phyloP scores from a whole-genome alignment of 2,888 invertebrate species.

The Sycophila texana region DNA sequence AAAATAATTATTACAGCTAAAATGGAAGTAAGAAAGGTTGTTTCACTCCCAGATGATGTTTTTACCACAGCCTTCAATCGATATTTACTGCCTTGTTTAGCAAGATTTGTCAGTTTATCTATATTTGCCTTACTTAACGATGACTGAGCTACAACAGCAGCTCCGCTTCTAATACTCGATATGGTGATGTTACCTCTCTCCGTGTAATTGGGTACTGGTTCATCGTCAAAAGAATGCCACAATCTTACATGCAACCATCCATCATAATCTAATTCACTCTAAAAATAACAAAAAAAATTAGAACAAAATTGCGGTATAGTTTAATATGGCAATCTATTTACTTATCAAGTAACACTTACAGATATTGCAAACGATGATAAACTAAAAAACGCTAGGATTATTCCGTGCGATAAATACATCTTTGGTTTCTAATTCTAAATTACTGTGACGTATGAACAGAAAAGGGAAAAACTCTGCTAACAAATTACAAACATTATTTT shows the following conservation, averaged over 20 bases:
- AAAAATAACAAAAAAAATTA: constrained; percentile 58
- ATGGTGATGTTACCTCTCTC: constrained; percentile 84
- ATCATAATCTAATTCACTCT: constrained; percentile 84
- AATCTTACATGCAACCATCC: constrained; percentile 85
- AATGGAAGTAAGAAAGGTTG: constrained; percentile 85
- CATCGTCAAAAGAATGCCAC: constrained; percentile 81
- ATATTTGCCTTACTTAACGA: constrained; percentile 79
- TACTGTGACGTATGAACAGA: background rate
- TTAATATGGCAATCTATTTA: background rate
- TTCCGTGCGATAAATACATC: constrained; percentile 39
- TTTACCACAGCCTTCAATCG: constrained; percentile 83
- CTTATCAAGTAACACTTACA: constrained; percentile 42
- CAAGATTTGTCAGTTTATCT: constrained; percentile 79
- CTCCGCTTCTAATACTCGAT: constrained; percentile 83
- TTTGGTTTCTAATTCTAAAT: constrained; percentile 29
- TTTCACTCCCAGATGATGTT: constrained; percentile 82
- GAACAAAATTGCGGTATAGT: background rate
- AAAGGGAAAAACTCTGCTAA: constrained; percentile 33
- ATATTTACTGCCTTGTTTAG: constrained; percentile 84
- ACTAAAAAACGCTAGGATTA: constrained; percentile 33
- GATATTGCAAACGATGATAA: constrained; percentile 45
- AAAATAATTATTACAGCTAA: constrained; percentile 81
- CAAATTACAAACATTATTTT: constrained; percentile 45
- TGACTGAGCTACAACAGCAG: constrained; percentile 81
- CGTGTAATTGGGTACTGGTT: constrained; percentile 78